These are phyloP conservation scores for Siniperca scherzeri DNA, from an alignment of 2,797 vertebrate species.

Conservation along the genomic window DNA sequence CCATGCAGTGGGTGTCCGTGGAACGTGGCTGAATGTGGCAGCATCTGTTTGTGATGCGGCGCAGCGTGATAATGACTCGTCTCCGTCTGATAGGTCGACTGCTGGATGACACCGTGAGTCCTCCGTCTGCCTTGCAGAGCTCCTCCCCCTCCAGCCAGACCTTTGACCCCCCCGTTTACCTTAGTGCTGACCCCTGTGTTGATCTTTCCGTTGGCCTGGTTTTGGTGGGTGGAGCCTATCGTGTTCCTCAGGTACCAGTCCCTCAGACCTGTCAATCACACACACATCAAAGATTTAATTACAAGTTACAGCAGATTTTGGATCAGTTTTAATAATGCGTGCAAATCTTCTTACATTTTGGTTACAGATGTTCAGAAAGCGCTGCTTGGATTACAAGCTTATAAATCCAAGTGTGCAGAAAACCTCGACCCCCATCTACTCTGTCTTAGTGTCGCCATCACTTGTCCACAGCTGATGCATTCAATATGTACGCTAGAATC, in stretches of 20 bases:
- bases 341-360: no score
- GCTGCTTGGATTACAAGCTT: no score
- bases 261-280: constrained; percentile 82
- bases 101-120: constrained; percentile 72
- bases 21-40: constrained; percentile 92
- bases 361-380: no score
- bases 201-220: constrained; percentile 48
- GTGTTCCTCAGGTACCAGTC: constrained; percentile 95
- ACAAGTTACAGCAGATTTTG: background rate
- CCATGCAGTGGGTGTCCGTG: constrained; percentile 89
- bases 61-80: constrained; percentile 46
- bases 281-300: background rate
- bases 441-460: no score
- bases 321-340: no score
- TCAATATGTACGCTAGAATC: no score
- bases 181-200: constrained; percentile 28
- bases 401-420: no score
- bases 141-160: constrained; percentile 47
- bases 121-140: constrained; percentile 73
- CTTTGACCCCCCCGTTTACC: constrained; percentile 61
- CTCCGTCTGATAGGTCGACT: constrained; percentile 56
- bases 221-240: constrained; percentile 73
- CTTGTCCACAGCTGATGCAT: no score
- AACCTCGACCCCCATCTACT: no score
- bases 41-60: constrained; percentile 64